Evolutionary conservation across 1,140 invertebrate genomes (phyloP), one percentile per base, ranked within the genome.

Genomic region (Sitobion miscanthi): DNA sequence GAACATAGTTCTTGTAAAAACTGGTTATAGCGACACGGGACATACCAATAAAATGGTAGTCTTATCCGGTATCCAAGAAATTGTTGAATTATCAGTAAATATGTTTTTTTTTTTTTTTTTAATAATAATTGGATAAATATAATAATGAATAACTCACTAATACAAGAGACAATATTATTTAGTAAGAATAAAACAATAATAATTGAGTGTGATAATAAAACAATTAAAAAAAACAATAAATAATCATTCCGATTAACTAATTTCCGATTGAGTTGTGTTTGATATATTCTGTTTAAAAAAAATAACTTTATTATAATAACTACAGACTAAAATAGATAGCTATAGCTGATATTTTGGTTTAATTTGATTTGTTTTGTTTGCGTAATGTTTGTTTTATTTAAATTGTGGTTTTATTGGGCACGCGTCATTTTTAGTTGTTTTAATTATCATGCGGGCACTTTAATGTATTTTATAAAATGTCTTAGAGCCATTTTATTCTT

Each of bases 401-500:
- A n/a, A 77, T n/a, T 54, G 0, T 14, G 11, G 5, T 30, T 77
- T 77, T 77, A 77, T 77, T 83, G 6, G 38, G 38, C 82, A 42
- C 85, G 1, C 14, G 30, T 87, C 23, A 47, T 87, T 87, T 85
- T 85, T 25, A 45, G 42, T 85, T 42, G 38, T 85, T 85, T 85
- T 87, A 49, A 87, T 49, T 35, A 87, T 87, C 49, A n/a, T 87
- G 49, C n/a, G 25, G 47, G n/a, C 23, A 35, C 14, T 49, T n/a
- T 87, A n/a, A 87, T 49, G 86, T 20, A 49, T 52, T 87, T 87
- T 49, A 87, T 38, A n/a, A 30, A 52, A 49, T 49, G 45, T 49
- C n/a, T 87, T 87, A 21, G 21, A 49, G 7, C n/a, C 35, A 23
- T 89, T 89, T 38, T 25, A 89, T 89, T 89, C 54, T 89, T 89